Evolutionary conservation across 2,113 vertebrate species (phyloP), one percentile per base, ranked within the genome.

Genomic region (Catharus fuscescens): DNA sequence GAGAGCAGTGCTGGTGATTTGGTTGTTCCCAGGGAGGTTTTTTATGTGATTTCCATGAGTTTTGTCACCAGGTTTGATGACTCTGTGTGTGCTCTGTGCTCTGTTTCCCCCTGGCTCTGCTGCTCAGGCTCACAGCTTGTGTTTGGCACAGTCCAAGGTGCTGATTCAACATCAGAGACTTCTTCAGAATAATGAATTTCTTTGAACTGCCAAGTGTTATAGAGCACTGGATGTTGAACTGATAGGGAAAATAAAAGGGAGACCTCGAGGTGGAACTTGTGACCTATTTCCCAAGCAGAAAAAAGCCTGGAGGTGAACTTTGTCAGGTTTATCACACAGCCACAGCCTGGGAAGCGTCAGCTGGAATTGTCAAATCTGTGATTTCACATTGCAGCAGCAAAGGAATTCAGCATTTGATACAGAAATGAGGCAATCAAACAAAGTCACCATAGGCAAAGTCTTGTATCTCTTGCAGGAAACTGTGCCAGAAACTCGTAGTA

Each of bases 171-270:
- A 78, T 40, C 85, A 86, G 47, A 91, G 60, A 23, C 36, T 83
- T 71, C 36, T 86, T 78, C 59, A 59, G 47, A 80, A 66, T 25
- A 80, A 76, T 21, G 25, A 64, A 73, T 94, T 86, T 78, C 44
- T 71, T 83, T 40, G 42, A n/a, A 60, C 80, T 93, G 90, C 90
- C 90, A 96, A 94, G 72, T 21, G 88, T 93, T 84, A 88, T 11
- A 80, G 60, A 56, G 77, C 83, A 59, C 60, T 92, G 82, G 36
- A 93, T 80, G 92, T n/a, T 50, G 44, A 84, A 53, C 36, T 70
- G 82, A 93, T 88, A 88, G 18, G 14, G 48, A 94, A 96, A 95
- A 95, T 92, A 96, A 92, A 93, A 88, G 18, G 21, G 44, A 80
- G 65, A 83, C 76, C 60, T 81, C 6, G 36, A 88, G 71, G 69